These are phyloP conservation scores for Sympetrum striolatum DNA, from an alignment of 2,888 invertebrate species.

Conservation along the genomic window DNA sequence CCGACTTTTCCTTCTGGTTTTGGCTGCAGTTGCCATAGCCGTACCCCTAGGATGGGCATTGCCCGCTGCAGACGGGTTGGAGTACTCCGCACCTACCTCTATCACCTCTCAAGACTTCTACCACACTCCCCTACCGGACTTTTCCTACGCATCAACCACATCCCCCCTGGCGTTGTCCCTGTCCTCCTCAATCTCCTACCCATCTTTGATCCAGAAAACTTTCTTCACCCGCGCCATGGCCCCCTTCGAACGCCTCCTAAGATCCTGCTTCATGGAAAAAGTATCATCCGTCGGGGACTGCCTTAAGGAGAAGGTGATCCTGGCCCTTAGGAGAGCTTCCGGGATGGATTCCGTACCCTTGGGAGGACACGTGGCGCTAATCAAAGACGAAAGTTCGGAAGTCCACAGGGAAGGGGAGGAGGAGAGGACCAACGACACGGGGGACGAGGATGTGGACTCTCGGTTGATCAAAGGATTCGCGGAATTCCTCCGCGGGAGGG, in stretches of 20 bases:
- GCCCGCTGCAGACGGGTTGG: background rate
- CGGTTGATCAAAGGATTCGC: background rate
- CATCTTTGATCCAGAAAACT: background rate
- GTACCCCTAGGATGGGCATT: background rate
- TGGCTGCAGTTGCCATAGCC: background rate
- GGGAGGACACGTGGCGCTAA: background rate
- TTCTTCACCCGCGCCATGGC: conserved; percentile 25
- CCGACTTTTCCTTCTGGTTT: background rate
- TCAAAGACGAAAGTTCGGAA: background rate
- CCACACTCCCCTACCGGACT: background rate
- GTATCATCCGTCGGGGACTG: background rate
- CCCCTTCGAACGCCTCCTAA: background rate
- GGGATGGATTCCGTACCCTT: background rate
- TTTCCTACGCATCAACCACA: background rate
- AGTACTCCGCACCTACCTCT: background rate
- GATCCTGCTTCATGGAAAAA: background rate
- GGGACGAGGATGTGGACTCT: background rate
- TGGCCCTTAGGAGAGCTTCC: conserved; percentile 7
- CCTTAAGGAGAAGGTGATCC: conserved; percentile 8
- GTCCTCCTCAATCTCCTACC: background rate
- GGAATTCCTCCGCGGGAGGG: background rate
- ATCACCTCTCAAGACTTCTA: background rate
- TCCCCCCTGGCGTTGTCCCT: background rate
- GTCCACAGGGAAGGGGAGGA: background rate
- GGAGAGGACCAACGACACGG: background rate